Evolutionary conservation across 2,113 vertebrate genomes (phyloP), one percentile per base, ranked within the genome.

Genomic region (Beaufortia kweichowensis): DNA sequence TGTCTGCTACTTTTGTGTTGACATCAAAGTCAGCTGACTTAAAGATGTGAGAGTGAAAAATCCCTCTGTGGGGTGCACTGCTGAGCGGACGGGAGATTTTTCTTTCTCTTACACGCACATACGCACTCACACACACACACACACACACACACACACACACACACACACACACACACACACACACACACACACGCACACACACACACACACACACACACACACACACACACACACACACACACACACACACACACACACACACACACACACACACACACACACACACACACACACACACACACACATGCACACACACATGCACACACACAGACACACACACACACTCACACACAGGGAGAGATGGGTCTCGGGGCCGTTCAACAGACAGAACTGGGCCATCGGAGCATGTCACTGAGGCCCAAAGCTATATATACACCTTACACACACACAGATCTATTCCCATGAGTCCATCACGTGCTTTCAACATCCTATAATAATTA

Each of bases 321-420:
- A 7, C 17, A 7, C 31, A 24, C 9, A 35, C 3, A 66, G 21
- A 60, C 29, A 71, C 26, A 70, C 48, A 57, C 68, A 50, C n/a
- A n/a, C 48, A 21, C 46, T 1, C 62, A 11, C 28, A 11, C 10
- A 17, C 6, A 41, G 23, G 21, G 53, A 73, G 56, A 24, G 55
- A 43, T 39, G 53, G 33, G 19, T 0, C 48, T n/a, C 5, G 48
- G 53, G 55, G 15, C 33, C 17, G 21, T 4, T 72, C 21, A 43
- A 60, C 31, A 73, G 70, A 73, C 70, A 73, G 56, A 73, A 73
- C 70, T 73, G 56, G 70, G 70, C 39, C 70, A 73, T 46, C 23
- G 8, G 56, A 73, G 70, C 35, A 56, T 57, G 29, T 70, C 68
- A 39, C 68, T 39, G 50, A 57, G 50, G 50, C 50, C 48, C 50